Conservation (phyloP, 1,140 invertebrate genomes). For the Paraescarpia echinospica region DNA sequence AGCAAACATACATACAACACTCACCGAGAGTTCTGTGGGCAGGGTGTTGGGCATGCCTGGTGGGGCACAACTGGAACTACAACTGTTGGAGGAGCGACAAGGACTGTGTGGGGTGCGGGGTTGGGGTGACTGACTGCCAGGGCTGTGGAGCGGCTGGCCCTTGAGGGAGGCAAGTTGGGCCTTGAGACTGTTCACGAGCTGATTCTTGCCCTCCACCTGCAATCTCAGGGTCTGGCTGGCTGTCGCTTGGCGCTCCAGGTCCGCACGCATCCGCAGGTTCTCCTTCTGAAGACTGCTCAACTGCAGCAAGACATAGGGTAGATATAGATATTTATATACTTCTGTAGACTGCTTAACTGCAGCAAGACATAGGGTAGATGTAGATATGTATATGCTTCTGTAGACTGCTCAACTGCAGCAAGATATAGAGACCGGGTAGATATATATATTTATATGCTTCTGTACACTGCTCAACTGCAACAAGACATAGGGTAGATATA, state of each 20-base stretch:
- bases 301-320: not conserved
- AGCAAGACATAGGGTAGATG: no score
- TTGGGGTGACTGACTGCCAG: not conserved
- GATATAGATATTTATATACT: no score
- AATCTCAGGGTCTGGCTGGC: constrained; percentile 51
- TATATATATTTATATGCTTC: no score
- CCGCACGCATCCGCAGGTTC: constrained; percentile 46
- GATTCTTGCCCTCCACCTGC: constrained; percentile 53
- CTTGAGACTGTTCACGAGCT: constrained; percentile 47
- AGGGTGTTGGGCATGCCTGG: not conserved
- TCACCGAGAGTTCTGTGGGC: not conserved
- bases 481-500: no score
- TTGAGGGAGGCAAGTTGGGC: constrained; percentile 42
- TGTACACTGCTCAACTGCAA: no score
- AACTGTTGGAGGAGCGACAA: not conserved
- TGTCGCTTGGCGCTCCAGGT: constrained; percentile 51
- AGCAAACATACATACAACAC: not conserved
- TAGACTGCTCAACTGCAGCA: no score
- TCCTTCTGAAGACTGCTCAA: constrained; percentile 52
- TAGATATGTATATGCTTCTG: no score
- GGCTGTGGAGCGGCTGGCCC: not conserved
- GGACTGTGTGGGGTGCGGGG: not conserved
- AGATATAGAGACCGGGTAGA: no score
- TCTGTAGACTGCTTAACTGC: no score
- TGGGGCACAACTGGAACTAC: not conserved